Conservation (phyloP, 2,888 invertebrate species). For the Drosophila anomalata region DNA sequence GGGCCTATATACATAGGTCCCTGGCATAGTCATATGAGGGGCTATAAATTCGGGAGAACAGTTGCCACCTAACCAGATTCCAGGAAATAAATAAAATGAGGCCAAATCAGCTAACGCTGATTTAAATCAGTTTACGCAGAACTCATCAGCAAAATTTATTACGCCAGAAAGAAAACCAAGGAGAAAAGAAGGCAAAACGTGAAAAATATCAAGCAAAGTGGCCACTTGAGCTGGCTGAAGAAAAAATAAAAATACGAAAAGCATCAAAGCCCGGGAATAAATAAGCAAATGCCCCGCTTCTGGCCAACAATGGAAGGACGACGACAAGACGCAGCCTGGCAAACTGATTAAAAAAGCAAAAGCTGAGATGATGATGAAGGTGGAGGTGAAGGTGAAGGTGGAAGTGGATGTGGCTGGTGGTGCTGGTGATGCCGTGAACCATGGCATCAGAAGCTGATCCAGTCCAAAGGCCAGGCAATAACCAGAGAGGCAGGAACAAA, state of each 20-base stretch:
- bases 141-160: slow-evolving; percentile 62
- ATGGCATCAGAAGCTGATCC: slow-evolving; percentile 20
- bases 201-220: slow-evolving; percentile 43
- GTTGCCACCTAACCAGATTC: slow-evolving; percentile 27
- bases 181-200: slow-evolving; percentile 31
- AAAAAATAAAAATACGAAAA: slow-evolving; percentile 7
- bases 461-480: slow-evolving; percentile 45
- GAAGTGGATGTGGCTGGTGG: slow-evolving; percentile 14
- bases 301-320: slow-evolving; percentile 22
- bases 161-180: slow-evolving; percentile 5
- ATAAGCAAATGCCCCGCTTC: slow-evolving; percentile 49
- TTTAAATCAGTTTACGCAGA: slow-evolving; percentile 67
- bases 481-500: slow-evolving; percentile 55
- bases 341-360: slow-evolving; percentile 2
- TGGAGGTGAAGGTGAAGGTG: slow-evolving; percentile 10
- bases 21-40: slow-evolving; percentile 7
- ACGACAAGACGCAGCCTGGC: slow-evolving; percentile 6
- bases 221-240: slow-evolving; percentile 38
- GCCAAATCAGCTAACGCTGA: slow-evolving; percentile 60
- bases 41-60: slow-evolving; percentile 24
- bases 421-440: slow-evolving; percentile 22
- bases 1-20: slow-evolving; percentile 19
- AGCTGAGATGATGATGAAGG: slow-evolving; percentile 21
- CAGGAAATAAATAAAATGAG: slow-evolving; percentile 45
- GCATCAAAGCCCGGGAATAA: slow-evolving; percentile 46